Conservation (phyloP, 2,888 invertebrate species). For the Drosophila kanekoi region DNA sequence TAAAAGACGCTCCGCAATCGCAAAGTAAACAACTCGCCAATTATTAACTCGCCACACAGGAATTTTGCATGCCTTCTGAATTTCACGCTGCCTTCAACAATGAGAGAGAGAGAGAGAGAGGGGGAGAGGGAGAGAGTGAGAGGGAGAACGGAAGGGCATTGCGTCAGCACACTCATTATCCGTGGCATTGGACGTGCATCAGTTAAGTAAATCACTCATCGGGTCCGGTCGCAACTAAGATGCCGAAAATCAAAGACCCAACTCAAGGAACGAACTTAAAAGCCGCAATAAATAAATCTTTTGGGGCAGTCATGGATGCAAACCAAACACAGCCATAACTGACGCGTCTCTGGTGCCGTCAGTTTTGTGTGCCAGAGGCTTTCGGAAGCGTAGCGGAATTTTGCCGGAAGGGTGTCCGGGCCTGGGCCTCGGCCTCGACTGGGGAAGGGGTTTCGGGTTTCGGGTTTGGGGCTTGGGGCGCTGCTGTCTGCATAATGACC, state of each 20-base stretch:
- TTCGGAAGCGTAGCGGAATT: conserved; percentile 48
- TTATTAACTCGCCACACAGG: background rate
- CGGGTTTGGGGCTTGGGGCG: background rate
- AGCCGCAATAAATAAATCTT: conserved; percentile 80
- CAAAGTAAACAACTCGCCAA: background rate
- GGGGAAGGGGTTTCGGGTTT: background rate
- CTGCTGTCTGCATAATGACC: conserved; percentile 76
- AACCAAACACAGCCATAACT: conserved; percentile 50
- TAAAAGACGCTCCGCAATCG: too few relatives aligned
- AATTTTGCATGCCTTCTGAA: conserved; percentile 16
- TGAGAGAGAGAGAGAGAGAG: background rate
- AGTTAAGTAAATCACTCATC: conserved; percentile 63
- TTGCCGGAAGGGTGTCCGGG: conserved; percentile 29
- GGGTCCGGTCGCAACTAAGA: conserved; percentile 27
- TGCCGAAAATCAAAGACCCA: conserved; percentile 53
- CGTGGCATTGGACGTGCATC: conserved; percentile 60
- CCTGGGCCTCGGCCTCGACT: conserved; percentile 2
- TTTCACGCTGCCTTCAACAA: conserved; percentile 1
- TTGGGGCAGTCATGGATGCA: conserved; percentile 56
- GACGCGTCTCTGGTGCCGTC: conserved; percentile 65
- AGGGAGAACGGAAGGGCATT: background rate
- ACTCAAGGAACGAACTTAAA: conserved; percentile 64
- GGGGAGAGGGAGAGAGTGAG: background rate
- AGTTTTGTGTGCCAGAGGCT: conserved; percentile 55
- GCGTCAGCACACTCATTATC: conserved; percentile 40